Conservation (phyloP, 2,888 invertebrate genomes). For the Gari tellinella region DNA sequence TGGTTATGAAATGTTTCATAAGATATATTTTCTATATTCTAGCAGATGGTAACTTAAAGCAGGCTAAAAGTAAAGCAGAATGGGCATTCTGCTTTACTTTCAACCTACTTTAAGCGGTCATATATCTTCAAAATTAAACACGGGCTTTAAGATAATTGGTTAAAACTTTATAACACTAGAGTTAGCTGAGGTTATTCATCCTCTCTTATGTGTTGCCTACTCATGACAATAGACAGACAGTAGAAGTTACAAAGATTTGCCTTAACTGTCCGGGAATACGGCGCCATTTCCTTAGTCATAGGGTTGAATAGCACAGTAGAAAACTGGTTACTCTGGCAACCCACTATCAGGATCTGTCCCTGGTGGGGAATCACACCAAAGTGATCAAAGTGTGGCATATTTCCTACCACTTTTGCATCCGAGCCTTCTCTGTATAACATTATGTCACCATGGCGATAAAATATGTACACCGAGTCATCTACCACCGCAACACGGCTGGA, state of each 20-base stretch:
- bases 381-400: constrained; percentile 65
- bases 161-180: too few species aligned
- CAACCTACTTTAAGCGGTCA: too few species aligned
- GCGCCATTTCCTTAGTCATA: constrained; percentile 38
- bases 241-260: constrained; percentile 68
- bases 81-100: too few species aligned
- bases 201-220: constrained; percentile 47
- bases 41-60: too few species aligned
- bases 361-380: constrained; percentile 61
- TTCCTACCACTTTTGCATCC: constrained; percentile 45
- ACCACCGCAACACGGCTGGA: constrained; percentile 60
- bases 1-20: too few species aligned
- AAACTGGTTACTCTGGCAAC: constrained; percentile 62
- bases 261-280: constrained; percentile 57
- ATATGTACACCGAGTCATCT: constrained; percentile 59
- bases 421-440: constrained; percentile 55
- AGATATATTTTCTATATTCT: too few species aligned
- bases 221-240: constrained; percentile 60
- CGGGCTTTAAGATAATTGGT: too few species aligned
- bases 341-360: constrained; percentile 61
- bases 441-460: constrained; percentile 64
- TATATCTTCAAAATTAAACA: too few species aligned
- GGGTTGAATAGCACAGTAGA: constrained; percentile 62
- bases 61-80: too few species aligned
- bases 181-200: constrained; percentile 5